phyloP scores from a whole-genome alignment of 2,888 invertebrate species.

The Hemistola chrysoprasaria region DNA sequence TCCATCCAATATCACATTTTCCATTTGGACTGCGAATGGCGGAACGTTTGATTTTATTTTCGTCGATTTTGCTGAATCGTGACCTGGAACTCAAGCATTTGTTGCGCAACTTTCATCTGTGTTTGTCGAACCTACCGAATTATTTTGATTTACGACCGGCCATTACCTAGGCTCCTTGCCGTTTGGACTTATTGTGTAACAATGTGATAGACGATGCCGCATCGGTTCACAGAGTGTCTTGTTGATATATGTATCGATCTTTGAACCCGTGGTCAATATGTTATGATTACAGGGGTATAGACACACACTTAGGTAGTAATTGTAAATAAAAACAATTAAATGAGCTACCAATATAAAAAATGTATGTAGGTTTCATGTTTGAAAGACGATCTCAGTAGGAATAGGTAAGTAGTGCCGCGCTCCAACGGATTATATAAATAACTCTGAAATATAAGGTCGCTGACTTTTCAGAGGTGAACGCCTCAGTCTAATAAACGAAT shows the following conservation, averaged over 20 bases:
- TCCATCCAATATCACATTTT: constrained; percentile 63
- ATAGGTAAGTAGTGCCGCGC: too few species aligned
- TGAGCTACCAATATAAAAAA: too few species aligned
- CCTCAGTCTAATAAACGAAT: constrained; percentile 19
- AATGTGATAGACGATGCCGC: constrained; percentile 11
- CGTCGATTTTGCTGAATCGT: constrained; percentile 69
- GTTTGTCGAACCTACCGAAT: constrained; percentile 46
- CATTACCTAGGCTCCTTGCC: constrained; percentile 30
- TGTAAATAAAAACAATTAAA: too few species aligned
- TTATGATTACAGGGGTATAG: too few species aligned
- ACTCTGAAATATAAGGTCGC: constrained; percentile 5
- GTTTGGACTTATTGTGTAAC: constrained; percentile 28
- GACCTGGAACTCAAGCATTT: constrained; percentile 65
- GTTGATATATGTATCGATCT: background rate
- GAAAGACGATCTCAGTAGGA: too few species aligned
- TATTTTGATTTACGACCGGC: constrained; percentile 38
- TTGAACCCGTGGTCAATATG: background rate
- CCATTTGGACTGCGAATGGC: constrained; percentile 53
- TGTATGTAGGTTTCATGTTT: too few species aligned
- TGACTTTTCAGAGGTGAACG: constrained; percentile 16
- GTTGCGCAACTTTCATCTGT: constrained; percentile 60
- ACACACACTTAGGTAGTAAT: too few species aligned
- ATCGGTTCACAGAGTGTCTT: constrained; percentile 5
- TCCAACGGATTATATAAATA: background rate
- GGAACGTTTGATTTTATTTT: constrained; percentile 70